Evolutionary conservation across 2,797 vertebrate genomes (phyloP).

Genomic region (Dendrocincla fuliginosa): DNA sequence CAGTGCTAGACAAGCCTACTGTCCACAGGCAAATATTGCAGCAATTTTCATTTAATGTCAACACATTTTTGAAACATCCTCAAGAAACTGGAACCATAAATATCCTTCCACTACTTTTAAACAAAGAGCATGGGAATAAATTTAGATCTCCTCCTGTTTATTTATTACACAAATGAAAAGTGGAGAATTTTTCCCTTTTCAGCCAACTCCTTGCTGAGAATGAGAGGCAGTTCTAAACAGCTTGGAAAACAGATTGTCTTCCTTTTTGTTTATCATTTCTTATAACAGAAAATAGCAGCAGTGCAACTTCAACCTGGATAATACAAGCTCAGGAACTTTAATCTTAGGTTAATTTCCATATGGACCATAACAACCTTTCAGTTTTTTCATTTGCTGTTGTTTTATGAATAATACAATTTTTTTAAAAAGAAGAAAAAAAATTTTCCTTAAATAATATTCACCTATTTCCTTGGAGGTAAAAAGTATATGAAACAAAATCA

Average conservation of each 20-base stretch:
- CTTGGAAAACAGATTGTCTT: constrained; percentile 48
- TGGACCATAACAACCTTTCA: neutral
- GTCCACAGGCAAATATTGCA: neutral
- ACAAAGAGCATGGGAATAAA: neutral
- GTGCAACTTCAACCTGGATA: constrained; percentile 7
- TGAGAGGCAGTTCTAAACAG: neutral
- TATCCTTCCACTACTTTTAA: neutral
- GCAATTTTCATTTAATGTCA: neutral
- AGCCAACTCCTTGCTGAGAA: neutral
- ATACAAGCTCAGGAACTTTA: constrained; percentile 19
- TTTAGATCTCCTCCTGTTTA: neutral
- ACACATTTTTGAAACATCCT: neutral
- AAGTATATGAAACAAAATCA: neutral
- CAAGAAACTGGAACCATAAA: neutral
- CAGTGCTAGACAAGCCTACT: neutral
- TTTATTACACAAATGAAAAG: neutral
- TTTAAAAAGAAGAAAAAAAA: neutral
- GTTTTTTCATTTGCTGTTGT: neutral
- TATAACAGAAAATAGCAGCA: constrained; percentile 24
- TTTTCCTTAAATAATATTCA: neutral
- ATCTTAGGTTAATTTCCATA: constrained; percentile 45
- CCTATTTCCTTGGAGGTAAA: neutral
- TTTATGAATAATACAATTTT: neutral
- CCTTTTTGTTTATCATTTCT: constrained; percentile 29
- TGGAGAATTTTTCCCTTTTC: neutral